phyloP scores from a whole-genome alignment of 92 coral and sea anemone species.

The Micromussa lordhowensis region DNA sequence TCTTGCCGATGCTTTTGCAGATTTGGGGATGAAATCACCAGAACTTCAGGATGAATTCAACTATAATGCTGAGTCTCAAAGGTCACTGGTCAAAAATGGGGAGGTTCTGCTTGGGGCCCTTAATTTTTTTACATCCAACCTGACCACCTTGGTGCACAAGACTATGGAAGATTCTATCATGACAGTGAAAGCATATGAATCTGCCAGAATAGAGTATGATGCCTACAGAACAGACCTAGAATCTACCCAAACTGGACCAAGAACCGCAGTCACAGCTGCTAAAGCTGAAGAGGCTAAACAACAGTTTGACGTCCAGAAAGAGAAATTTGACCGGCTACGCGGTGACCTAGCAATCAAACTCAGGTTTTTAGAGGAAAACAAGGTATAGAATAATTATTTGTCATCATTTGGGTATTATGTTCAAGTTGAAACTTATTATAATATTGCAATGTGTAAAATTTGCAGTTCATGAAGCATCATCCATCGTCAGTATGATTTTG shows the following conservation, averaged over 20 bases:
- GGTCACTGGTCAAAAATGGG: slow-evolving; percentile 90
- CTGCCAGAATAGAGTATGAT: slow-evolving; percentile 97
- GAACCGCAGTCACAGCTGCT: slow-evolving; percentile 79
- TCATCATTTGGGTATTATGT: not conserved
- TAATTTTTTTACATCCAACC: slow-evolving; percentile 88
- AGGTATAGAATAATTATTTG: slow-evolving; percentile 58
- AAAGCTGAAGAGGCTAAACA: slow-evolving; percentile 89
- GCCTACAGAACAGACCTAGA: slow-evolving; percentile 98
- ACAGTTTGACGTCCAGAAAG: slow-evolving; percentile 90
- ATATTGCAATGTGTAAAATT: no score
- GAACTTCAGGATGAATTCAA: slow-evolving; percentile 98
- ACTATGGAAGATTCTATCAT: slow-evolving; percentile 98
- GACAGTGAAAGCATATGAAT: slow-evolving; percentile 94
- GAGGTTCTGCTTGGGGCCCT: slow-evolving; percentile 96
- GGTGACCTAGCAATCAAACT: slow-evolving; percentile 94
- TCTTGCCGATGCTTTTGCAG: slow-evolving; percentile 91
- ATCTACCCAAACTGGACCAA: slow-evolving; percentile 72
- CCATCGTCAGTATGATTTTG: no score
- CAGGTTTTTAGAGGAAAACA: slow-evolving; percentile 97
- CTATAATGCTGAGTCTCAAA: slow-evolving; percentile 95
- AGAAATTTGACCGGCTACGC: slow-evolving; percentile 91
- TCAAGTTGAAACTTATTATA: no score
- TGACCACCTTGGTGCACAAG: slow-evolving; percentile 92
- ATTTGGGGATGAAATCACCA: slow-evolving; percentile 96
- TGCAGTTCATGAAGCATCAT: no score